Evolutionary conservation across 2,113 vertebrate genomes (phyloP).

Genomic region (Odobenus rosmarus): DNA sequence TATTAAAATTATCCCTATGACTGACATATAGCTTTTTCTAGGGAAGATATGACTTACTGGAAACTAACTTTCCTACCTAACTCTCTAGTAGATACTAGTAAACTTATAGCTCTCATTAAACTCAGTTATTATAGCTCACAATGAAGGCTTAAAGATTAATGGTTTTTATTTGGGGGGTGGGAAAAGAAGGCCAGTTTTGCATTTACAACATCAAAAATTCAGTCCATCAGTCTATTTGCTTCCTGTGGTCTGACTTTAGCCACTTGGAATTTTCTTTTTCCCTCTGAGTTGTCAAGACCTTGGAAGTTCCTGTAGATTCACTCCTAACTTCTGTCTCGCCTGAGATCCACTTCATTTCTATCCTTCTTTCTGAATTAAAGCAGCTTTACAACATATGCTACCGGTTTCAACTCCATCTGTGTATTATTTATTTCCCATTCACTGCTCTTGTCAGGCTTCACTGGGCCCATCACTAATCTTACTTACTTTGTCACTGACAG

Average conservation of each 20-base stretch:
- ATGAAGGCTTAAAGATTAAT: background rate
- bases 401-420: background rate
- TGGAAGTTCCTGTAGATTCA: background rate
- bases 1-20: background rate
- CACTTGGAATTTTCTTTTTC: background rate
- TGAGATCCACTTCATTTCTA: background rate
- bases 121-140: background rate
- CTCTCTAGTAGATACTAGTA: background rate
- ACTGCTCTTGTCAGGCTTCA: background rate
- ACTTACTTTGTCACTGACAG: no score
- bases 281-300: background rate
- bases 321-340: background rate
- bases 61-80: background rate
- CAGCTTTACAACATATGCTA: background rate
- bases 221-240: background rate
- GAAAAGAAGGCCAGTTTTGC: background rate
- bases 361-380: background rate
- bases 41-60: background rate
- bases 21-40: background rate
- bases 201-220: background rate
- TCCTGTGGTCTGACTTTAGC: background rate
- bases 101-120: background rate
- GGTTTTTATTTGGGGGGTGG: background rate
- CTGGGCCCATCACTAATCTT: background rate
- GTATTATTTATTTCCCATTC: slow-evolving; percentile 6